Conservation (phyloP, 53 echinoderm and acorn worm species). For the Holothuria leucospilota region DNA sequence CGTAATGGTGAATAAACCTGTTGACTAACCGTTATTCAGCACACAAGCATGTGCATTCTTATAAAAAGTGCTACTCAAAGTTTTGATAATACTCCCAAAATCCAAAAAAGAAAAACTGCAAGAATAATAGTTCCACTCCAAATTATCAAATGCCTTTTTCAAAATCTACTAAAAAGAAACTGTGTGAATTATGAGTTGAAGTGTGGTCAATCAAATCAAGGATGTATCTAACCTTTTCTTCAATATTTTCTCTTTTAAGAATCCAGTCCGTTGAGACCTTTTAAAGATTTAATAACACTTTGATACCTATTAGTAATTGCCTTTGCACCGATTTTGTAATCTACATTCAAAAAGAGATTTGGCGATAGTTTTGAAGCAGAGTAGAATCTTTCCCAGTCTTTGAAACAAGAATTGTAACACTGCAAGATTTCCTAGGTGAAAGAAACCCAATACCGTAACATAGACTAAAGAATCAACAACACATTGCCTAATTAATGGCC, state of each 20-base stretch:
- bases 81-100: background rate
- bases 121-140: background rate
- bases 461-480: too few relatives aligned
- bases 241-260: too few relatives aligned
- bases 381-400: too few relatives aligned
- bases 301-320: background rate
- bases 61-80: background rate
- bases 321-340: too few relatives aligned
- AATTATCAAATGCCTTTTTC: background rate
- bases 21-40: background rate
- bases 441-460: background rate
- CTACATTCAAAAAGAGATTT: background rate
- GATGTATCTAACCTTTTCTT: too few relatives aligned
- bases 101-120: background rate
- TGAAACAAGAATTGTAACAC: too few relatives aligned
- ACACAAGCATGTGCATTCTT: slow-evolving; percentile 4
- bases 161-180: background rate
- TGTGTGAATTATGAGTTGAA: background rate
- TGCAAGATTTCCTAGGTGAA: background rate
- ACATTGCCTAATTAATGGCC: background rate
- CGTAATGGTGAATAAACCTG: background rate
- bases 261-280: too few relatives aligned
- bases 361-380: background rate
- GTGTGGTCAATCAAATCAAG: background rate
- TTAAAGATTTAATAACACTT: background rate